phyloP scores from a whole-genome alignment of 2,113 vertebrate species.

The Gymnarchus niloticus region DNA sequence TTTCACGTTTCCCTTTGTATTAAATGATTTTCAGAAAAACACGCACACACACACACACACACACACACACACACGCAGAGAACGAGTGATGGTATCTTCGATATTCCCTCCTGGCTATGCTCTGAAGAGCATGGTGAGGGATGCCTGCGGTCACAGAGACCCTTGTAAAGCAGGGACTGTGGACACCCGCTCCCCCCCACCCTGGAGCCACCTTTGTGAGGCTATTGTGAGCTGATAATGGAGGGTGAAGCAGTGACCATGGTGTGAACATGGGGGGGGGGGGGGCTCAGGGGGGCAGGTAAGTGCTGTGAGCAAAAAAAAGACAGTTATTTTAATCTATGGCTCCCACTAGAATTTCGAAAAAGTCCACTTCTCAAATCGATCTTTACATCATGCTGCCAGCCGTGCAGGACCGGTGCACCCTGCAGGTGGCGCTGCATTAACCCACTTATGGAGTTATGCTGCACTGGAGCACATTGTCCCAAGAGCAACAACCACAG shows the following conservation, averaged over 20 bases:
- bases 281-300: not conserved
- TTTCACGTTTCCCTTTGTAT: not conserved
- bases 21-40: not conserved
- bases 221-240: constrained; percentile 16
- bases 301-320: not conserved
- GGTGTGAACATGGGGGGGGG: not conserved
- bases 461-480: not conserved
- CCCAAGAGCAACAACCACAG: not conserved
- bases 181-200: constrained; percentile 26
- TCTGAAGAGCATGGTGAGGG: constrained; percentile 13
- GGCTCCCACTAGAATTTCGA: no score
- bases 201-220: not conserved
- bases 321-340: no score
- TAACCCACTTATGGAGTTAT: not conserved
- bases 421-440: not conserved
- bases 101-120: constrained; percentile 9
- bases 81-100: not conserved
- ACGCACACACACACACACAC: not conserved
- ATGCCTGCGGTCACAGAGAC: not conserved
- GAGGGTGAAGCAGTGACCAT: not conserved
- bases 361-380: not conserved
- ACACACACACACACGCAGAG: not conserved
- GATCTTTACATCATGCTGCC: not conserved
- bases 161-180: constrained; percentile 18
- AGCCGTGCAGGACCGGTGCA: not conserved